Base-by-base conservation (phyloP, 53 echinoderm and acorn worm genomes). In the Henricia sp. region DNA sequence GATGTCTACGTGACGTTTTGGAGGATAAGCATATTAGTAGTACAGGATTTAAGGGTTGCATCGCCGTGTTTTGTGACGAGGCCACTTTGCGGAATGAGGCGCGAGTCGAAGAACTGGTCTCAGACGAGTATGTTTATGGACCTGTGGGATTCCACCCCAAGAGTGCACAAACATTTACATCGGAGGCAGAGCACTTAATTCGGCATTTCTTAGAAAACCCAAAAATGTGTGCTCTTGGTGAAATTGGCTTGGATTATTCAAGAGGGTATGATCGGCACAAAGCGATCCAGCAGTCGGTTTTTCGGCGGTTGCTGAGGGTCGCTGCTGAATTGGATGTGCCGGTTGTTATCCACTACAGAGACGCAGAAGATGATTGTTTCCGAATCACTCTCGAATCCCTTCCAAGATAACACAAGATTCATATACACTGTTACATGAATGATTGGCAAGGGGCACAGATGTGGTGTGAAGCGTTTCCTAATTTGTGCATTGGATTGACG, bases 341-440 rank as follows among this genome's bases (percentile, higher is more conserved):
- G 21, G 74, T 74, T 4, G 74, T 74, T 1, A 54, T 74, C 37
- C 74, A 74, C 24, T 74, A 55, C 25, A 51, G 56, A 16, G 74
- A 74, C 36, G 74, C 74, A 21, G 74, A 73, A 17, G 53, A 52
- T 37, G 74, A 73, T 38, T 73, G 74, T 13, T n/a, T 73, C 1
- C 34, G 33, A 36, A 54, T 37, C 29, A 35, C 55, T n/a, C 12
- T 0, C 3, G 17, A 56, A 24, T 4, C 17, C 34, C 74, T 73
- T n/a, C 55, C 74, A 0, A 30, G 38, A 9, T 0, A 36, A 1
- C 17, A 14, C 2, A 55, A 25, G 24, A 74, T 74, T 0, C 57
- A 74, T 27, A 55, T 74, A 25, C 74, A 57, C 39, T 74, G 56
- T 13, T 74, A 74, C 57, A 74, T 56, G 56, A 16, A 24, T 0